phyloP scores from a whole-genome alignment of 2,888 invertebrate species.

The Villa cingulata region DNA sequence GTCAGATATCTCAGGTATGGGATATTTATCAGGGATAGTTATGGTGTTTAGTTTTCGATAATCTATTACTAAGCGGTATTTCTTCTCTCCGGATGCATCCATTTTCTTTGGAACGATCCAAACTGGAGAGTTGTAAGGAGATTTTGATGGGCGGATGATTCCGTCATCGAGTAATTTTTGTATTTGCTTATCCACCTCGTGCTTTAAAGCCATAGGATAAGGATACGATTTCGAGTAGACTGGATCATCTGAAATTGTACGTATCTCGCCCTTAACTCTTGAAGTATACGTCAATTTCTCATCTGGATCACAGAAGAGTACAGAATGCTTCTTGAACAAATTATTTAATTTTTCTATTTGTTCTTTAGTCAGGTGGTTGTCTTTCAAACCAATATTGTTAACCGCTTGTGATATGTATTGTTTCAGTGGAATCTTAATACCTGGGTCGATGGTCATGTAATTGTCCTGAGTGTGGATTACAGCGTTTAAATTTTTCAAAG shows the following conservation, averaged over 20 bases:
- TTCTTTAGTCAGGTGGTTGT: neutral
- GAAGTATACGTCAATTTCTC: slow-evolving; percentile 1
- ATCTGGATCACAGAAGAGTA: neutral
- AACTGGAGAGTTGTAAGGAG: too few species aligned
- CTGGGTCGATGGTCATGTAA: neutral
- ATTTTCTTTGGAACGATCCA: slow-evolving; percentile 8
- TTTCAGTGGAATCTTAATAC: slow-evolving; percentile 2
- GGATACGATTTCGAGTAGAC: slow-evolving; percentile 7
- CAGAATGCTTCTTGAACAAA: neutral
- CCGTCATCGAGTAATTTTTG: too few species aligned
- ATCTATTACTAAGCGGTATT: slow-evolving; percentile 9
- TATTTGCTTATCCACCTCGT: too few species aligned
- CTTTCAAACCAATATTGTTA: slow-evolving; percentile 2
- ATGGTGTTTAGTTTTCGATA: slow-evolving; percentile 9
- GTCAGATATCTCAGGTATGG: slow-evolving; percentile 7
- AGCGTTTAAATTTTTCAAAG: neutral
- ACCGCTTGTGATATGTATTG: slow-evolving; percentile 3
- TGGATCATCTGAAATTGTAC: too few species aligned
- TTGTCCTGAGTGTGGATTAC: neutral
- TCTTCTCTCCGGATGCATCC: slow-evolving; percentile 6
- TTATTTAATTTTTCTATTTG: neutral
- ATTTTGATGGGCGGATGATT: too few species aligned
- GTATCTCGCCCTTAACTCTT: too few species aligned
- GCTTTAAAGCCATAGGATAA: slow-evolving; percentile 3
- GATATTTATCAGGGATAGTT: slow-evolving; percentile 9